phyloP scores from a whole-genome alignment of 2,797 vertebrate genomes.

The Acanthornis magna region DNA sequence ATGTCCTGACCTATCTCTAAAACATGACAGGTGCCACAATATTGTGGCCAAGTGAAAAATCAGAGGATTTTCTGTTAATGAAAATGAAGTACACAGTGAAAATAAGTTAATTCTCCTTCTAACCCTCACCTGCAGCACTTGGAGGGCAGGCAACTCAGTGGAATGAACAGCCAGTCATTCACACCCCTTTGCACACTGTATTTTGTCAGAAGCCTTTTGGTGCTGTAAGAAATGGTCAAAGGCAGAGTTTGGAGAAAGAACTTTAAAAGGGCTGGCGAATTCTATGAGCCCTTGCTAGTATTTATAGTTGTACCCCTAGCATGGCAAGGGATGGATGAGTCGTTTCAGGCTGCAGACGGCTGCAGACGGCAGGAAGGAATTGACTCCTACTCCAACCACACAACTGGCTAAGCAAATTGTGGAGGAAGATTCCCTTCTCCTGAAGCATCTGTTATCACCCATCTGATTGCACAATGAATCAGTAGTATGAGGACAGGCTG shows the following conservation, averaged over 20 bases:
- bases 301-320: conserved; percentile 55
- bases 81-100: not conserved
- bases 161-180: not conserved
- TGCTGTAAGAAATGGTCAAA: not conserved
- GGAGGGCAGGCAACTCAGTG: not conserved
- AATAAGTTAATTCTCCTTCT: not conserved
- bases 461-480: conserved; percentile 66
- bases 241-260: not conserved
- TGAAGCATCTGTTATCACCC: conserved; percentile 65
- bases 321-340: conserved; percentile 53
- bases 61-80: not conserved
- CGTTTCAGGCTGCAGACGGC: conserved; percentile 63
- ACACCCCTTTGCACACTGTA: not conserved
- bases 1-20: not conserved
- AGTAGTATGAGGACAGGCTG: conserved; percentile 57
- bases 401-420: conserved; percentile 65
- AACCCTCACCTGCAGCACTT: not conserved
- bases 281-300: conserved; percentile 11
- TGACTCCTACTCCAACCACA: conserved; percentile 66
- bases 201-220: conserved; percentile 3
- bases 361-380: conserved; percentile 67
- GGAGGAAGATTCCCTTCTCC: conserved; percentile 65
- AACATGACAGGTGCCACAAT: not conserved
- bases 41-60: not conserved
- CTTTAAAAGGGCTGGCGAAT: not conserved